Evolutionary conservation across 2,888 invertebrate species (phyloP).

Genomic region (Sycophila texana): DNA sequence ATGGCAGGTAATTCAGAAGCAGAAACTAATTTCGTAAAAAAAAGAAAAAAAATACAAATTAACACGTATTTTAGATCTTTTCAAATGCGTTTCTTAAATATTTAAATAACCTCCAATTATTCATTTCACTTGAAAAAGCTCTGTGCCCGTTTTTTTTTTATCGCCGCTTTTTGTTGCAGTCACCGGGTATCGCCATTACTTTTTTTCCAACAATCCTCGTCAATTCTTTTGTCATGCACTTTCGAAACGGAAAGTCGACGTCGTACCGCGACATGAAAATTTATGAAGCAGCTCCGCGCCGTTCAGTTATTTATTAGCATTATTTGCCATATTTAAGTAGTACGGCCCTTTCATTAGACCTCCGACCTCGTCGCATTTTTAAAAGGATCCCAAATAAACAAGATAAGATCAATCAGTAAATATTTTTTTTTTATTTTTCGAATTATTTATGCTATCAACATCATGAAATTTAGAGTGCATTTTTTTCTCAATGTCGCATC

Average conservation of each 20-base stretch:
- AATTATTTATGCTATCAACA: too few species aligned
- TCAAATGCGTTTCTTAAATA: not conserved
- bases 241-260: slow-evolving; percentile 5
- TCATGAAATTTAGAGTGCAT: too few species aligned
- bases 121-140: too few species aligned
- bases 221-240: slow-evolving; percentile 28
- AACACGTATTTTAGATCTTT: not conserved
- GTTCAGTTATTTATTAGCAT: slow-evolving; percentile 44
- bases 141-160: too few species aligned
- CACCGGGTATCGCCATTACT: not conserved
- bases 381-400: not conserved
- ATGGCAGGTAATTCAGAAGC: too few species aligned
- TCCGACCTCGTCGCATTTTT: slow-evolving; percentile 25
- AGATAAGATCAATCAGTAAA: not conserved
- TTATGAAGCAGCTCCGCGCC: slow-evolving; percentile 36
- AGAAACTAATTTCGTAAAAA: too few species aligned
- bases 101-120: too few species aligned
- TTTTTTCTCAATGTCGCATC: too few species aligned
- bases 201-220: slow-evolving; percentile 12
- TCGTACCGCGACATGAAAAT: slow-evolving; percentile 31
- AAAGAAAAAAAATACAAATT: too few species aligned
- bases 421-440: too few species aligned
- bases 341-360: slow-evolving; percentile 11
- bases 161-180: not conserved
- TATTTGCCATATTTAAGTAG: slow-evolving; percentile 19